phyloP scores from a whole-genome alignment of 2,113 vertebrate genomes.

The Gymnobelideus leadbeateri region DNA sequence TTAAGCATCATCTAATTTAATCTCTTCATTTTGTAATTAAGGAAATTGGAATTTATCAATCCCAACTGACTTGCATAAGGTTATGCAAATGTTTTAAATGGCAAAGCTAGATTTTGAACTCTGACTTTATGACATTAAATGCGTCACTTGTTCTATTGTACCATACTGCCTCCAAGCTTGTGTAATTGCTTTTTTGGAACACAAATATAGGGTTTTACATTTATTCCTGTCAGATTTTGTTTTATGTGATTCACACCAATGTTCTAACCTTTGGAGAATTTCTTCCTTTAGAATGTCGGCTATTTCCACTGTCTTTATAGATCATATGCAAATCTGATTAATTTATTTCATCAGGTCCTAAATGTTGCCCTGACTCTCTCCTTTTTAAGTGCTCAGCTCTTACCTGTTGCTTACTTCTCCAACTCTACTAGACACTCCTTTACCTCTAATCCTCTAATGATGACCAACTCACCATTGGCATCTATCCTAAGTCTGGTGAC shows the following conservation, averaged over 20 bases:
- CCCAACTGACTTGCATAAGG: neutral
- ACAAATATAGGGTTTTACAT: neutral
- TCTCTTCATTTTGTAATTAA: neutral
- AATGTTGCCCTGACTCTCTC: neutral
- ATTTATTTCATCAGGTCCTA: neutral
- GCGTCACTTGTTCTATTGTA: neutral
- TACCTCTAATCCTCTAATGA: neutral
- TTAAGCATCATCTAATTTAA: neutral
- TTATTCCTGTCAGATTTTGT: neutral
- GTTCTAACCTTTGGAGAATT: neutral
- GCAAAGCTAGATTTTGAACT: neutral
- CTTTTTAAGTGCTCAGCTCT: neutral
- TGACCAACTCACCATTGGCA: neutral
- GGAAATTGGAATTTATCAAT: neutral
- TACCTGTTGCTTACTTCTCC: neutral
- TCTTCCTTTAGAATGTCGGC: neutral
- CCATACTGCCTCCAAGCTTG: neutral
- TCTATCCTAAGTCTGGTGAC: neutral
- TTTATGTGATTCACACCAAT: neutral
- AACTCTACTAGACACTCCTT: neutral
- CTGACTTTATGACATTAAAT: neutral
- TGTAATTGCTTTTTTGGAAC: neutral
- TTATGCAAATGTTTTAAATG: neutral
- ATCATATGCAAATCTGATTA: neutral
- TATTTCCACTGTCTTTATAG: neutral